Conservation (phyloP, 2,888 invertebrate genomes). For the Acanthosepion pharaonis region DNA sequence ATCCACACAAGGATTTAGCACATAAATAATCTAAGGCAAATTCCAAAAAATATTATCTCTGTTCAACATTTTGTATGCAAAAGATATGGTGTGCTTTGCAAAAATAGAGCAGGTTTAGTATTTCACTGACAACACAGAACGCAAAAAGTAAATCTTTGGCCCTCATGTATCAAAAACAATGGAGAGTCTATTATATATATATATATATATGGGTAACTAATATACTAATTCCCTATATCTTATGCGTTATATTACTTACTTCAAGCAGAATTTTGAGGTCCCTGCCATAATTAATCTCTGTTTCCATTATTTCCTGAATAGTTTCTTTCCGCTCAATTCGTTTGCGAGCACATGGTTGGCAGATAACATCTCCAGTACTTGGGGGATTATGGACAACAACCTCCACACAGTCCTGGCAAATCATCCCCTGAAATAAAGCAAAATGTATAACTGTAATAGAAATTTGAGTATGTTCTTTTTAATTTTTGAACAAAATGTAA, state of each 20-base stretch:
- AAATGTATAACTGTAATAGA: not conserved
- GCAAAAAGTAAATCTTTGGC: too few relatives aligned
- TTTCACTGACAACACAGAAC: too few relatives aligned
- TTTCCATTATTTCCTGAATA: slow-evolving; percentile 94
- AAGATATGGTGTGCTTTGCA: too few relatives aligned
- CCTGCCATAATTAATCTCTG: slow-evolving; percentile 94
- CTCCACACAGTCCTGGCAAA: slow-evolving; percentile 45
- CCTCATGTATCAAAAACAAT: too few relatives aligned
- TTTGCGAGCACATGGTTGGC: slow-evolving; percentile 90
- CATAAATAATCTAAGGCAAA: too few relatives aligned
- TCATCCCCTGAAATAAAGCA: slow-evolving; percentile 8
- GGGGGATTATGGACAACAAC: slow-evolving; percentile 35
- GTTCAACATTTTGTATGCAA: too few relatives aligned
- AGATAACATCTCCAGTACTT: slow-evolving; percentile 71
- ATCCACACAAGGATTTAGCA: too few relatives aligned
- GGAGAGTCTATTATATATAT: too few relatives aligned
- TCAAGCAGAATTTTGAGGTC: slow-evolving; percentile 93
- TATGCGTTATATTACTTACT: slow-evolving; percentile 73
- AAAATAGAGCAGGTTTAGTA: too few relatives aligned
- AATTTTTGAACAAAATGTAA: not conserved
- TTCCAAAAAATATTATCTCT: too few relatives aligned
- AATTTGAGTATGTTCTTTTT: not conserved
- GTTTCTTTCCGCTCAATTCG: slow-evolving; percentile 93
- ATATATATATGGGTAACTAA: too few relatives aligned
- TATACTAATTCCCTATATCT: not conserved